Conservation (phyloP, 37 sponge, comb jelly and placozoan species). For the Lycopodina hypogea region DNA sequence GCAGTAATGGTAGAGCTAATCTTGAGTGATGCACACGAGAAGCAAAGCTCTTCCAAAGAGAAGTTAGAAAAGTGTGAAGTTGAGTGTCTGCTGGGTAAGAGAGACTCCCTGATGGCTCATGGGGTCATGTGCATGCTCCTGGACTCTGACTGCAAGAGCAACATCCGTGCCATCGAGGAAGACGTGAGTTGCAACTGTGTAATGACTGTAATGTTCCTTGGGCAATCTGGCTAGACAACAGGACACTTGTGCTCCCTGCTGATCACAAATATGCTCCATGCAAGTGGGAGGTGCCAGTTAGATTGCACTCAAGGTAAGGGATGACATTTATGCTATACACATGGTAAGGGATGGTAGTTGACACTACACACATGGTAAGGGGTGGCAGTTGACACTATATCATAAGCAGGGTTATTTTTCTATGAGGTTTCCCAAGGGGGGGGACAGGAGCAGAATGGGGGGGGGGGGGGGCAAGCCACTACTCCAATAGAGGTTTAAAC, state of each 20-base stretch:
- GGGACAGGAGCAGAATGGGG: too few species aligned
- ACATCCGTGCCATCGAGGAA: background rate
- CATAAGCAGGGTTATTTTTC: too few species aligned
- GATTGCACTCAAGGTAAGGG: too few species aligned
- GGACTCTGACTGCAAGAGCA: constrained; percentile 17
- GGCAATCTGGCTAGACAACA: background rate
- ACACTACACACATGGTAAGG: too few species aligned
- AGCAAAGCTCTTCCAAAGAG: constrained; percentile 7
- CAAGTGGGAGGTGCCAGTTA: too few species aligned
- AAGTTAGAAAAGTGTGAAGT: constrained; percentile 12
- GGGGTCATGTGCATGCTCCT: constrained; percentile 17
- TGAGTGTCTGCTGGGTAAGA: constrained; percentile 14
- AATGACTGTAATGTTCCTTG: background rate
- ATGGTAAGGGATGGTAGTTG: too few species aligned
- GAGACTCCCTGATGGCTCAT: constrained; percentile 38
- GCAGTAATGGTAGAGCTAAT: constrained; percentile 33
- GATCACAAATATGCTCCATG: background rate
- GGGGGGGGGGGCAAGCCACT: too few species aligned
- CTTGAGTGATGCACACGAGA: constrained; percentile 35
- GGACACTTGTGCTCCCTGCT: background rate
- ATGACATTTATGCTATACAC: too few species aligned
- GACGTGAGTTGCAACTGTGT: too few species aligned
- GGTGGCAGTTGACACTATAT: too few species aligned
- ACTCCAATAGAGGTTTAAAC: too few species aligned
- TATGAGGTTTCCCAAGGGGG: too few species aligned